Evolutionary conservation across 2,113 vertebrate species (phyloP).

Genomic region (Bos indicus): DNA sequence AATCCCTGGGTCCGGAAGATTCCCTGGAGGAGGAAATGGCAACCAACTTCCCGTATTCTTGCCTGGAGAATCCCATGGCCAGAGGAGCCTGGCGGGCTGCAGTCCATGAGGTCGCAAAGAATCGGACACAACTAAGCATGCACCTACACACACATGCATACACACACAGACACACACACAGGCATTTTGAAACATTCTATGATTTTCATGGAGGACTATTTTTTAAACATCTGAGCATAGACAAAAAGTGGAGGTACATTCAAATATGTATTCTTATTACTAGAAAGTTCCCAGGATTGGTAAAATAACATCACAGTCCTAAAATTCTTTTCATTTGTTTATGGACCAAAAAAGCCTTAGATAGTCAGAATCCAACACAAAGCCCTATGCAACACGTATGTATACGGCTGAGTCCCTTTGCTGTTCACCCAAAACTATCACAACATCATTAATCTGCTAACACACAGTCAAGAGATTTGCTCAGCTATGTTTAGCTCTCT

Average conservation of each 20-base stretch:
- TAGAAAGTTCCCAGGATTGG: background rate
- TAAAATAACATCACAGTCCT: background rate
- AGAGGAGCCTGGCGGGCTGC: too few relatives aligned
- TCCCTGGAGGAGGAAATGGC: too few relatives aligned
- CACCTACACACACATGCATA: too few relatives aligned
- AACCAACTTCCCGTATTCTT: too few relatives aligned
- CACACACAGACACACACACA: background rate
- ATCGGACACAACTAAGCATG: too few relatives aligned
- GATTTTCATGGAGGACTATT: background rate
- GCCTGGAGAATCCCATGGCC: too few relatives aligned
- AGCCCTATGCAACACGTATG: background rate
- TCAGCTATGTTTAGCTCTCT: background rate
- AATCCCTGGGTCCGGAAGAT: too few relatives aligned
- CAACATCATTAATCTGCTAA: background rate
- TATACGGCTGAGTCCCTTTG: background rate
- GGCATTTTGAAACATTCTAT: background rate
- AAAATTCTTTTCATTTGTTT: constrained; percentile 52
- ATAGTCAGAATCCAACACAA: constrained; percentile 30
- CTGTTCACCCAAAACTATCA: background rate
- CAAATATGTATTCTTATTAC: background rate
- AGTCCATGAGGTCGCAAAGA: too few relatives aligned
- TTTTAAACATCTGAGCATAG: background rate
- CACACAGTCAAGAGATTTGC: background rate
- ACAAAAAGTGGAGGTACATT: background rate
- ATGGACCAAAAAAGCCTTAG: constrained; percentile 10